Evolutionary conservation across 2,888 invertebrate genomes (phyloP).

Genomic region (Petrolisthes manimaculis): DNA sequence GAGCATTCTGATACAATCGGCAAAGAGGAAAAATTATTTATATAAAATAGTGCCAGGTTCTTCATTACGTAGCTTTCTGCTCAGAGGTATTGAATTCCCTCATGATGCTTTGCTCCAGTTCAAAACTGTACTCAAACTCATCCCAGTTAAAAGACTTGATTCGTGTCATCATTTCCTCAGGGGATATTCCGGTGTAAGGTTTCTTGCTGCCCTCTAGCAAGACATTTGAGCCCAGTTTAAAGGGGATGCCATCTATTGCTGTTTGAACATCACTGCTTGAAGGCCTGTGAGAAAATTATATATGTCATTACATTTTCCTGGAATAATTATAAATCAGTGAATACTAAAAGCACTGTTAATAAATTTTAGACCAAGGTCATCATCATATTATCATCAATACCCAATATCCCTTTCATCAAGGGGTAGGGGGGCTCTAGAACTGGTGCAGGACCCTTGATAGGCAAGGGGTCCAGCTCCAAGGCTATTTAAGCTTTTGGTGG

Average conservation of each 20-base stretch:
- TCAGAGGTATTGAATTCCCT: constrained; percentile 43
- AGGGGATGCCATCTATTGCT: constrained; percentile 57
- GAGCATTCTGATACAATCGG: no score
- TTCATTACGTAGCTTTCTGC: neutral
- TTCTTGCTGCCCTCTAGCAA: constrained; percentile 18
- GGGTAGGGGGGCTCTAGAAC: no score
- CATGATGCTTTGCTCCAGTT: constrained; percentile 51
- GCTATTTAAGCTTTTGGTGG: no score
- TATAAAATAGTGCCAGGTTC: no score
- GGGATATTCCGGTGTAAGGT: neutral
- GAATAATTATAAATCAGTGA: neutral
- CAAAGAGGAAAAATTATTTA: no score
- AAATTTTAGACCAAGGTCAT: no score
- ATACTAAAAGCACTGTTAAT: neutral
- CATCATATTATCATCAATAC: no score
- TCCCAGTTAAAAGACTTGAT: constrained; percentile 55
- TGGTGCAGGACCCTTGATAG: no score
- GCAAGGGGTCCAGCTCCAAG: no score
- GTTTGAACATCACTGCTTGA: constrained; percentile 28
- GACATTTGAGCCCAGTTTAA: constrained; percentile 45
- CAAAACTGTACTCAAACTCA: constrained; percentile 52
- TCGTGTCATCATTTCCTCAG: constrained; percentile 27
- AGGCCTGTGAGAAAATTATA: constrained; percentile 13
- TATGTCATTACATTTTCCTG: neutral
- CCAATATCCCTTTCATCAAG: no score